phyloP scores from a whole-genome alignment of 1,140 invertebrate genomes.

The Teleopsis dalmanni region DNA sequence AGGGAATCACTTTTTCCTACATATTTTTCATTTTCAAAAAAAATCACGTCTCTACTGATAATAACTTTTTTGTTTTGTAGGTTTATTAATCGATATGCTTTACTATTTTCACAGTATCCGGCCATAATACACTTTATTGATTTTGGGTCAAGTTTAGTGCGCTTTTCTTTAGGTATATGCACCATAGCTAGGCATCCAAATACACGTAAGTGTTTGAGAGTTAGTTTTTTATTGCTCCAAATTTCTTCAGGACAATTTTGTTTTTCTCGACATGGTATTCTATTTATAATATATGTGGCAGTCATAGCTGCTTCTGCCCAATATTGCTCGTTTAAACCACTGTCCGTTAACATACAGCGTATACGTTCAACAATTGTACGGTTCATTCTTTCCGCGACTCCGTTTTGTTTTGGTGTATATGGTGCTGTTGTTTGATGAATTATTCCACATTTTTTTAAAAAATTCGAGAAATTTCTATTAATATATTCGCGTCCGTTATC shows the following conservation, averaged over 20 bases:
- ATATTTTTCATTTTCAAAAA: no score
- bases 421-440: constrained; percentile 2
- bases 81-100: no score
- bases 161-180: constrained; percentile 18
- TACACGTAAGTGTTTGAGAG: neutral
- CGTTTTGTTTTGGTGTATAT: constrained; percentile 3
- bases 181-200: constrained; percentile 11
- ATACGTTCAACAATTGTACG: constrained; percentile 5
- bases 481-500: constrained; percentile 1
- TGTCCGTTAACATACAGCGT: constrained; percentile 9
- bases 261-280: neutral
- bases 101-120: no score
- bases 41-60: no score
- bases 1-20: no score
- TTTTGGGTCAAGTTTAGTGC: constrained; percentile 21
- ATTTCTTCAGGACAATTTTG: constrained; percentile 6
- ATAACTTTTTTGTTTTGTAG: no score
- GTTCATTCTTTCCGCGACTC: constrained; percentile 2
- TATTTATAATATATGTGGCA: constrained; percentile 5
- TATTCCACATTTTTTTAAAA: neutral
- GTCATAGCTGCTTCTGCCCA: constrained; percentile 8
- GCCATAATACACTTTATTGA: no score
- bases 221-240: neutral
- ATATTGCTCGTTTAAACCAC: neutral
- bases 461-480: neutral